These are phyloP conservation scores for Mormyrus proboscirostris DNA, from an alignment of 2,797 vertebrate genomes.

Conservation along the genomic window DNA sequence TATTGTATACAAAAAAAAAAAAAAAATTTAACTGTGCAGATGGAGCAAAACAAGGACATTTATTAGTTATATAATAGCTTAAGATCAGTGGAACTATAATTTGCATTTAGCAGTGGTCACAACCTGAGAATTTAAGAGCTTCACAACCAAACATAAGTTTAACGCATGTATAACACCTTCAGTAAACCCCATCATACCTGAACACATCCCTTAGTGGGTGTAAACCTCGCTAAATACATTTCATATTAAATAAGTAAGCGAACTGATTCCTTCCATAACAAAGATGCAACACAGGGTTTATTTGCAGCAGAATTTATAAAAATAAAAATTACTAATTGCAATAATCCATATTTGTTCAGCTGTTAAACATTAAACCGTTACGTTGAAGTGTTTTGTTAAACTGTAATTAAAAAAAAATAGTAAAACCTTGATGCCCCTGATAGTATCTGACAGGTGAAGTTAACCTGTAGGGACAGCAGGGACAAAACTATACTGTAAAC, in stretches of 20 bases:
- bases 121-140: conserved; percentile 12
- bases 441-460: neutral
- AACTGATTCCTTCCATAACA: neutral
- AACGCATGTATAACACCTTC: neutral
- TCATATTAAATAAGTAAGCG: neutral
- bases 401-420: neutral
- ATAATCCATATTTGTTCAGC: neutral
- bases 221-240: neutral
- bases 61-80: neutral
- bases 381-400: neutral
- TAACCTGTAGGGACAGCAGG: neutral
- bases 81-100: conserved; percentile 3
- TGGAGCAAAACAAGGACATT: neutral
- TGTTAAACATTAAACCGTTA: neutral
- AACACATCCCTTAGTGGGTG: neutral
- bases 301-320: neutral
- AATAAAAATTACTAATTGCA: neutral
- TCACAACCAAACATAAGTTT: neutral
- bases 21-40: neutral
- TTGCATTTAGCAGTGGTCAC: conserved; percentile 24
- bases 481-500: neutral
- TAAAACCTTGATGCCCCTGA: neutral
- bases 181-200: neutral
- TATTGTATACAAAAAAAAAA: neutral
- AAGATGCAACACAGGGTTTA: neutral